Percentiles rank a stretch among this genome's conserved stretches.
Evolutionary conservation across 1,140 invertebrate species (phyloP).

Genomic region (Drosophila tani): DNA sequence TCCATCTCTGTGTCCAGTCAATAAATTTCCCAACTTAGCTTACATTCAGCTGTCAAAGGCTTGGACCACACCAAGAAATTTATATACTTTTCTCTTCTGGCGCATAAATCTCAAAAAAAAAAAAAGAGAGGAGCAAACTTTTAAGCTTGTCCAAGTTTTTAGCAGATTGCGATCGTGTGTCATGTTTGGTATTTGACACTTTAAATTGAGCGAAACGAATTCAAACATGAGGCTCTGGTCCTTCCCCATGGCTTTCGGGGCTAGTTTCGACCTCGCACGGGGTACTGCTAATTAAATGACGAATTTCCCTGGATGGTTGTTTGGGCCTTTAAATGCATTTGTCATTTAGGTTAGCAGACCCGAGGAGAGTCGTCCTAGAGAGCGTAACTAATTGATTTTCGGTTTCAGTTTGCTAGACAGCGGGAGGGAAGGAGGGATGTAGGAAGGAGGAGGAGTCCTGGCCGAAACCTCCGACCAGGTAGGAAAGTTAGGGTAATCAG

Average conservation of each 20-base stretch:
- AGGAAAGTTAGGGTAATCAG: slow-evolving; percentile 73
- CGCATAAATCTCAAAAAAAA: slow-evolving; percentile 58
- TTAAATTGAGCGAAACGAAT: slow-evolving; percentile 75
- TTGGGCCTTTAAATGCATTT: slow-evolving; percentile 62
- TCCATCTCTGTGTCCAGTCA: slow-evolving; percentile 12
- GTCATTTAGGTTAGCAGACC: slow-evolving; percentile 58
- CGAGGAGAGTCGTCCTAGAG: slow-evolving; percentile 38
- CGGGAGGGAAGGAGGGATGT: slow-evolving; percentile 21
- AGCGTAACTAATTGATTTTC: slow-evolving; percentile 82
- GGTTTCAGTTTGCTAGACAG: slow-evolving; percentile 46
- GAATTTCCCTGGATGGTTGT: slow-evolving; percentile 50
- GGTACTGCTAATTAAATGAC: slow-evolving; percentile 62
- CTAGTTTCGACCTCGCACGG: slow-evolving; percentile 13
- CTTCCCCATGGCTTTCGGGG: slow-evolving; percentile 8
- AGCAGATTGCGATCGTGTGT: slow-evolving; percentile 68
- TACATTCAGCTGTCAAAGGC: slow-evolving; percentile 68
- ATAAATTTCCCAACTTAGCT: slow-evolving; percentile 48
- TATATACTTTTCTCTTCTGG: slow-evolving; percentile 70
- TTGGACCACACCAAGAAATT: slow-evolving; percentile 65
- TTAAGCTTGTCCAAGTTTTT: slow-evolving; percentile 40
- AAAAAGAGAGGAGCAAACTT: slow-evolving; percentile 27
- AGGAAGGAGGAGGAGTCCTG: slow-evolving; percentile 38
- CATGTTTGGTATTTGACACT: slow-evolving; percentile 73
- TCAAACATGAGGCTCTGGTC: slow-evolving; percentile 45
- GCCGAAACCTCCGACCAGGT: slow-evolving; percentile 46